These are phyloP conservation scores for Loriculus beryllinus DNA, from an alignment of 2,797 vertebrate genomes.

Conservation along the genomic window DNA sequence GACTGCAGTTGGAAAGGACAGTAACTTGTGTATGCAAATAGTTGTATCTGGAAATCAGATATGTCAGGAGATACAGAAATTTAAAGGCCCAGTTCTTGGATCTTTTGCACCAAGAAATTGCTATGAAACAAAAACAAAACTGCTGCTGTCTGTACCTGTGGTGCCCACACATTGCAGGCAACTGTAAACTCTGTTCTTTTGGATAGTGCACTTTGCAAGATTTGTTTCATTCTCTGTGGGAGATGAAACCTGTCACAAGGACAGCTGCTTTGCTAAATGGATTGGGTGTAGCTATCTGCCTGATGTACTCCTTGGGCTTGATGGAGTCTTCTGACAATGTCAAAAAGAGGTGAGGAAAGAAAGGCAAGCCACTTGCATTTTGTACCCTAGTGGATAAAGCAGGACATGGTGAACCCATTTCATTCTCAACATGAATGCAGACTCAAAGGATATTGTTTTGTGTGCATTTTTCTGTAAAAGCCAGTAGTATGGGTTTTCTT, in stretches of 20 bases:
- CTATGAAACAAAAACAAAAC: background rate
- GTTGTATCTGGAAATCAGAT: background rate
- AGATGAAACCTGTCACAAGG: background rate
- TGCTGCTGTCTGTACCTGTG: background rate
- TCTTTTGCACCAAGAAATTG: background rate
- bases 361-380: background rate
- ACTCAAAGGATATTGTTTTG: background rate
- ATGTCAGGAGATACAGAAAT: background rate
- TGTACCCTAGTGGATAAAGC: background rate
- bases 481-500: background rate
- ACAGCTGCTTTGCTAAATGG: background rate
- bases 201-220: background rate
- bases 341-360: background rate
- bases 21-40: background rate
- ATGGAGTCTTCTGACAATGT: background rate
- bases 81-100: background rate
- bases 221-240: background rate
- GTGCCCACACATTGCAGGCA: background rate
- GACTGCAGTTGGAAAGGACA: background rate
- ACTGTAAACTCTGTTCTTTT: background rate
- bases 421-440: background rate
- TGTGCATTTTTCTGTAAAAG: background rate
- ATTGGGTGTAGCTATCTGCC: background rate
- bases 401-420: background rate
- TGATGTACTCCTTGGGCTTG: background rate